Base-by-base conservation (phyloP, 2,797 vertebrate genomes). In the Tenualosa thibaudeaui region DNA sequence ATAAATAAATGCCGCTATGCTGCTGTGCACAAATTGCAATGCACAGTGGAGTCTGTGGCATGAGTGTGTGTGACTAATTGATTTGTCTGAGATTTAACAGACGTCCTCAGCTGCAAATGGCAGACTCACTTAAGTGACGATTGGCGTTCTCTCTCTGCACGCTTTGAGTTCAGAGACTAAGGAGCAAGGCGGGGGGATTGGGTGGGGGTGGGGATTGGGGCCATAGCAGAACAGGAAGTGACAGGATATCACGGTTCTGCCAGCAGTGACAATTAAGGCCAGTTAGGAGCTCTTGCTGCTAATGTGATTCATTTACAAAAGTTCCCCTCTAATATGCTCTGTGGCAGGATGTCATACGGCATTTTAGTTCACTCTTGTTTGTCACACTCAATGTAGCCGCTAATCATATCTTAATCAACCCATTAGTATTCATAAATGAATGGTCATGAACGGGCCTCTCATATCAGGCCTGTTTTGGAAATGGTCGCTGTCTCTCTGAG, bases 181-280 rank as follows among this genome's bases (percentile, higher is more conserved):
- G 7, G 54, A 22, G 19, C 31, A 5, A 40, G 37, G 31, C 22
- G 54, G 71, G 81, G 85, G 65, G 15, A 26, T 19, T 22, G 17
- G 17, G n/a, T 9, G 43, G 68, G 5, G 46, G 60, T 24, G 50
- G 50, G 50, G 5, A 7, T 51, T 19, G 24, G 60, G 6, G 24
- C 65, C 85, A 9, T 6, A 51, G 26, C 56, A n/a, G 43, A 83
- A 15, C 40, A 82, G 83, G 71, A 83, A 86, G 83, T 88, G 65
- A 84, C 81, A 87, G 56, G 85, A 85, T 85, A 81, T 82, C 81
- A 60, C 60, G 9, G 26, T 17, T 83, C 49, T 81, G 62, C 81
- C 62, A 50, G 7, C 62, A 37, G 82, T 43, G 81, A 24, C 78
- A 84, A 86, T 85, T 86, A 86, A 82, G 53, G 65, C 15, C 58